Evolutionary conservation across 2,797 vertebrate genomes (phyloP), one percentile per base, ranked within the genome.

Genomic region (Esox masquinongy): DNA sequence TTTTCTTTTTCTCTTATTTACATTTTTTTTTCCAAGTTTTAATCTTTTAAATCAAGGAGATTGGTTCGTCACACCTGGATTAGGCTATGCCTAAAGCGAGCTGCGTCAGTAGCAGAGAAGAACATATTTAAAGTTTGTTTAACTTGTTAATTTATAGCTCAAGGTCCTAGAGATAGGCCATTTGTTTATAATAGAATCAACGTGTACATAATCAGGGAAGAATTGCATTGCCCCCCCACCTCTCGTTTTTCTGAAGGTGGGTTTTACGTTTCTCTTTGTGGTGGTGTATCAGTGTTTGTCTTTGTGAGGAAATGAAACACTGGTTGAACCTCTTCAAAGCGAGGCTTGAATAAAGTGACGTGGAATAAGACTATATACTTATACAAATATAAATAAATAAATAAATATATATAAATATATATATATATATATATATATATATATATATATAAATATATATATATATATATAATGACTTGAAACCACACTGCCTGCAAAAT

Each of bases 191-290:
- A 94, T 93, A 93, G 93, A 87, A 90, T 92, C 79, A 79, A 80
- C 73, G 88, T 98, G 96, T 96, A 97, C 93, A 97, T 98, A 97
- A 95, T 93, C 89, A 93, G 95, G 95, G 94, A 94, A 92, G 73
- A n/a, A 82, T 91, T 89, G n/a, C 74, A 77, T 78, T 79, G n/a
- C 26, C 51, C 64, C 90, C 70, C 36, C 0, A 16, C 43, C 74
- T 51, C 50, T 69, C n/a, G 71, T 72, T 59, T 73, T 66, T 70
- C 11, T 12, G 56, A 49, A 68, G 24, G 36, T 70, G 67, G 22
- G 34, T 19, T 71, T 31, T 53, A 49, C 16, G 43, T 59, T 19
- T 70, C n/a, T 36, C 70, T 36, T 71, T 17, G 93, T 91, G 94
- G 85, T 76, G 93, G 89, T 93, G 73, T 53, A 92, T 90, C 93